Percentiles rank a stretch among this genome's conserved stretches.
Conservation (phyloP, 2,797 vertebrate species). For the Rhinoraja longicauda region DNA sequence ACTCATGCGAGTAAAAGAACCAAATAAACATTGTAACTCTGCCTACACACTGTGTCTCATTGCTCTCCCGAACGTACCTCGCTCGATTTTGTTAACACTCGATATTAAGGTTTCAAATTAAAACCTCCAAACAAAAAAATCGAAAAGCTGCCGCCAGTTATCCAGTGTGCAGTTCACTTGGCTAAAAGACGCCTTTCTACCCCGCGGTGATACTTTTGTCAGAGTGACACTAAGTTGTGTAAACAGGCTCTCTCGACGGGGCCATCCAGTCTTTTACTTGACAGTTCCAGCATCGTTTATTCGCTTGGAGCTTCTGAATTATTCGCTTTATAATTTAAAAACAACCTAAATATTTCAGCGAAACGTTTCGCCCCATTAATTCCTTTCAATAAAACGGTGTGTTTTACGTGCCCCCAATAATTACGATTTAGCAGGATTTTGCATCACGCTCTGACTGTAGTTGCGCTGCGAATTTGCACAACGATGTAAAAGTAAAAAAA, state of each 20-base stretch:
- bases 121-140: background rate
- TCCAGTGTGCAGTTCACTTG: background rate
- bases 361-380: background rate
- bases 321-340: background rate
- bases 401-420: background rate
- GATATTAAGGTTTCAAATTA: background rate
- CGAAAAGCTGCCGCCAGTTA: background rate
- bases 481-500: too few species aligned
- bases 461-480: background rate
- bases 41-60: background rate
- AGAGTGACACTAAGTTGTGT: background rate
- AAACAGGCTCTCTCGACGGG: background rate
- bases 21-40: background rate
- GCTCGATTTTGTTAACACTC: background rate
- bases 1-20: background rate
- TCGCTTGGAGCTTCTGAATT: background rate
- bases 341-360: background rate
- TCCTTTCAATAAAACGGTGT: background rate
- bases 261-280: background rate
- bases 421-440: background rate
- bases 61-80: background rate
- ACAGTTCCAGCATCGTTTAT: background rate
- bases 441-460: background rate
- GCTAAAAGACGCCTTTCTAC: background rate
- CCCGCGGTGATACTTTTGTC: background rate